Conservation (phyloP, 2,888 invertebrate genomes). For the Thymelicus lineola region DNA sequence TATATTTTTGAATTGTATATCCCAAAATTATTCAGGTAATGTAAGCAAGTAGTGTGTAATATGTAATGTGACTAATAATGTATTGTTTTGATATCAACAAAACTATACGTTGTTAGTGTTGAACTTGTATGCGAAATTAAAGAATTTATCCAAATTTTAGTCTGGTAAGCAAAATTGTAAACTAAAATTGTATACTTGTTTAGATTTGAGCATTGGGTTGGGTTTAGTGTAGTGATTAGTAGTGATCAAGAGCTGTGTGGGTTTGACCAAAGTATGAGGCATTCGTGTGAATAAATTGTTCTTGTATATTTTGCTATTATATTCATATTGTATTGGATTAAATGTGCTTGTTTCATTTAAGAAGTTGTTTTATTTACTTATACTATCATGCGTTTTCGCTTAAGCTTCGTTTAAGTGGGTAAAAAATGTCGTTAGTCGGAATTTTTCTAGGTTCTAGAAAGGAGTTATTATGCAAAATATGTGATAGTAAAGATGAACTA, state of each 20-base stretch:
- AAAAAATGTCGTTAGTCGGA: no score
- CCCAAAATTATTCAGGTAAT: constrained; percentile 16
- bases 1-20: constrained; percentile 21
- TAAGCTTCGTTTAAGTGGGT: no score
- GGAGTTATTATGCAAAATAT: no score
- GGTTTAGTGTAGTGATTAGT: neutral
- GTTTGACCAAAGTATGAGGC: constrained; percentile 58
- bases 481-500: no score
- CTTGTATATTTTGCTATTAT: constrained; percentile 66
- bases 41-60: no score
- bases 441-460: no score
- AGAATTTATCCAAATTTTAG: constrained; percentile 29
- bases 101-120: constrained; percentile 12
- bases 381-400: no score
- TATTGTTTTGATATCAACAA: neutral
- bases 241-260: constrained; percentile 40
- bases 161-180: constrained; percentile 27
- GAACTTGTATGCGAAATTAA: constrained; percentile 9
- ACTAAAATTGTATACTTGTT: constrained; percentile 20
- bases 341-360: constrained; percentile 68
- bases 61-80: constrained; percentile 12
- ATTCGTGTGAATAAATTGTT: constrained; percentile 56
- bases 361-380: constrained; percentile 42
- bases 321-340: constrained; percentile 64
- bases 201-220: constrained; percentile 6